phyloP scores from a whole-genome alignment of 2,113 vertebrate genomes.

The Stegastes partitus region DNA sequence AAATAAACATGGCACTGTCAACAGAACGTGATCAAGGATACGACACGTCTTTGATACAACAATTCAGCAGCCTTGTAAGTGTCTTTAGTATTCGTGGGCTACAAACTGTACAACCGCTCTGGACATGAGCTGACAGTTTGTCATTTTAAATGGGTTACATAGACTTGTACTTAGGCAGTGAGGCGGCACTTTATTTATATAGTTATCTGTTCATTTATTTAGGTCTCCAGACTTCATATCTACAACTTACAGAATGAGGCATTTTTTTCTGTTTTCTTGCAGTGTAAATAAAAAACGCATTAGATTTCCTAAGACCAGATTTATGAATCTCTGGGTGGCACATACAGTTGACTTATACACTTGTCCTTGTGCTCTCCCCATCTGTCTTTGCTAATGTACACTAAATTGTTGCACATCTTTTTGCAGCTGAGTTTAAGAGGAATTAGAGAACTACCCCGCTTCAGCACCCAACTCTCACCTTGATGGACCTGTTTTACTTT shows the following conservation, averaged over 20 bases:
- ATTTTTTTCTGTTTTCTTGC: slow-evolving; percentile 10
- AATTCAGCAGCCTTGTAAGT: slow-evolving; percentile 60
- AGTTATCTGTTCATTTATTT: slow-evolving; percentile 46
- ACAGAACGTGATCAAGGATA: slow-evolving; percentile 42
- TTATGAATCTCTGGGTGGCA: slow-evolving; percentile 20
- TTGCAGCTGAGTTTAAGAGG: slow-evolving; percentile 9
- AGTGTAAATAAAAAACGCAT: slow-evolving; percentile 23
- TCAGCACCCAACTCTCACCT: background rate
- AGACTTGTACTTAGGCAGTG: slow-evolving; percentile 19
- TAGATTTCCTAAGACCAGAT: slow-evolving; percentile 5
- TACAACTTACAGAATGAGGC: background rate
- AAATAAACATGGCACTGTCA: slow-evolving; percentile 63
- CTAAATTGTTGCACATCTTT: background rate
- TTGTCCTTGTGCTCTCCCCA: background rate
- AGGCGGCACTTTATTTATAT: slow-evolving; percentile 34
- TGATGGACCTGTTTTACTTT: background rate
- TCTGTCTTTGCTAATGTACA: background rate
- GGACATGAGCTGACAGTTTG: slow-evolving; percentile 66
- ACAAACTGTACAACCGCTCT: slow-evolving; percentile 49
- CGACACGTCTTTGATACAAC: slow-evolving; percentile 59
- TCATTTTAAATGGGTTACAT: slow-evolving; percentile 63
- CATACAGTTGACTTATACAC: background rate
- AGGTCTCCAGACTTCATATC: slow-evolving; percentile 20
- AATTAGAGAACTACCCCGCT: background rate
- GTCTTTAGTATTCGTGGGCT: slow-evolving; percentile 62